phyloP scores from a whole-genome alignment of 2,113 vertebrate genomes.

The Eira barbara region DNA sequence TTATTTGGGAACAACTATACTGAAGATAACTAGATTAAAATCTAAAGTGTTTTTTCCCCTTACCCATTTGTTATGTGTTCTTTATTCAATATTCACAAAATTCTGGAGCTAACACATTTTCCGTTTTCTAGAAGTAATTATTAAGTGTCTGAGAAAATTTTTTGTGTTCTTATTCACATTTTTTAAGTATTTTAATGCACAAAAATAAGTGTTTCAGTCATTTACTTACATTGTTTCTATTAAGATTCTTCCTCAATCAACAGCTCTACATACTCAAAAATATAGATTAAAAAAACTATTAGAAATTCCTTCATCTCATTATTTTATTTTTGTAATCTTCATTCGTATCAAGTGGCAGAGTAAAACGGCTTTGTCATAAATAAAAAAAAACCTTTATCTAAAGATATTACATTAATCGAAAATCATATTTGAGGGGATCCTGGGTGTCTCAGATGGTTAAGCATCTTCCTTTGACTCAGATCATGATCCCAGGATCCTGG shows the following conservation, averaged over 20 bases:
- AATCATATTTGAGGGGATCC: not conserved
- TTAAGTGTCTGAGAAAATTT: not conserved
- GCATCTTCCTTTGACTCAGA: no score
- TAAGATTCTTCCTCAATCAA: not conserved
- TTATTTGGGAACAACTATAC: not conserved
- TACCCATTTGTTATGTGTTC: not conserved
- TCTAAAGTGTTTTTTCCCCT: not conserved
- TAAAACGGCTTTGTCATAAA: not conserved
- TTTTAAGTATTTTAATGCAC: not conserved
- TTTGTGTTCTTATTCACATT: not conserved
- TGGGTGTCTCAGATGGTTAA: no score
- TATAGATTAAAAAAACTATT: not conserved
- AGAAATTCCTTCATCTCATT: not conserved
- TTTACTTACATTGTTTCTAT: not conserved
- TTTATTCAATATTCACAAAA: constrained; percentile 4
- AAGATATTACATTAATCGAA: not conserved
- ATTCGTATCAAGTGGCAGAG: not conserved
- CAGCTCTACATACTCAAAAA: not conserved
- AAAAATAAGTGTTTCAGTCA: not conserved
- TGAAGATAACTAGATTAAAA: constrained; percentile 52
- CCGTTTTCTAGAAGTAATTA: not conserved
- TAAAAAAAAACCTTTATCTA: not conserved
- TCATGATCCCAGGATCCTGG: no score
- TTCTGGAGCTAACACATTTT: not conserved
- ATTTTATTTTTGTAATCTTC: constrained; percentile 3